Evolutionary conservation across 2,113 vertebrate species (phyloP).

Genomic region (Zosterops pallidus): DNA sequence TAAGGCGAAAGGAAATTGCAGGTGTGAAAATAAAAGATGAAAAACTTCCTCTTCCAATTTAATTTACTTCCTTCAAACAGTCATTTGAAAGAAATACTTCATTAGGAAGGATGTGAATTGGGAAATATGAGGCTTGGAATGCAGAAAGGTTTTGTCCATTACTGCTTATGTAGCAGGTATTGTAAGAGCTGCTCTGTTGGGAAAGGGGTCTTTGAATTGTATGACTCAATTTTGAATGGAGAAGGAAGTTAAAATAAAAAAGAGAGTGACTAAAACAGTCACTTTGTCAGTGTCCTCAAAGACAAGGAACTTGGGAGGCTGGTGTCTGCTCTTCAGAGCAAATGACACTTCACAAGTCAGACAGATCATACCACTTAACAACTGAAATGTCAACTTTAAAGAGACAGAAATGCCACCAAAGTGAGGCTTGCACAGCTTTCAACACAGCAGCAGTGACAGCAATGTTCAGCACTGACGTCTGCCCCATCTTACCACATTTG

Average conservation of each 20-base stretch:
- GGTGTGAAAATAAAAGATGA: not conserved
- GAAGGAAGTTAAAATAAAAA: not conserved
- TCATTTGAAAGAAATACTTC: not conserved
- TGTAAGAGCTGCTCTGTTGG: not conserved
- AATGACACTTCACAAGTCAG: not conserved
- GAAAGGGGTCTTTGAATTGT: not conserved
- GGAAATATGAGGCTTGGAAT: not conserved
- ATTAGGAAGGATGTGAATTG: not conserved
- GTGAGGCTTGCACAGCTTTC: not conserved
- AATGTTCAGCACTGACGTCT: not conserved
- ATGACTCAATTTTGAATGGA: not conserved
- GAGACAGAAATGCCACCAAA: not conserved
- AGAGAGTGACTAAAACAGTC: not conserved
- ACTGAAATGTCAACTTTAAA: not conserved
- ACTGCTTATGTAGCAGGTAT: not conserved
- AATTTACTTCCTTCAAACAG: not conserved
- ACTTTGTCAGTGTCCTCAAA: not conserved
- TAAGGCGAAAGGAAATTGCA: not conserved
- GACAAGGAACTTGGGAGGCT: not conserved
- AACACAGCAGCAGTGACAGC: not conserved
- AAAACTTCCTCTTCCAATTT: not conserved
- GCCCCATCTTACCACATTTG: not conserved
- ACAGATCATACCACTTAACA: not conserved
- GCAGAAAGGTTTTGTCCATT: not conserved
- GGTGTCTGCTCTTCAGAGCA: not conserved